A percentile compares a stretch with the other conserved stretches of the same genome.
phyloP scores from a whole-genome alignment of 2,797 vertebrate species.

The Chelmon rostratus region DNA sequence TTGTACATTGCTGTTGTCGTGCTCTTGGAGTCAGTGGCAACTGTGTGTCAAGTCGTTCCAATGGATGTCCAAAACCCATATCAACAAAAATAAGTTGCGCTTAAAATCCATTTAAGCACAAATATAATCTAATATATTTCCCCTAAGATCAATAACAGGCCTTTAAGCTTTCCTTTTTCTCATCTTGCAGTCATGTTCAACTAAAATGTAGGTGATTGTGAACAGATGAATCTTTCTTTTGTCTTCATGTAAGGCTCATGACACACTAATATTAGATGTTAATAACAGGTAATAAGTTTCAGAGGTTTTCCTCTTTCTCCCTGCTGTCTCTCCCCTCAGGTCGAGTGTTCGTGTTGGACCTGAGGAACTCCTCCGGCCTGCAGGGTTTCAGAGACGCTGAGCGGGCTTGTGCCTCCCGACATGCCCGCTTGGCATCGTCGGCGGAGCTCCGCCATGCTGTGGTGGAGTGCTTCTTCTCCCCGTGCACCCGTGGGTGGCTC shows the following conservation, averaged over 20 bases:
- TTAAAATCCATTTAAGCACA: background rate
- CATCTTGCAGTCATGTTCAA: background rate
- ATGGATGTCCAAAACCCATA: background rate
- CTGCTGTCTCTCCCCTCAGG: constrained; percentile 80
- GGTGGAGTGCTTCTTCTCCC: constrained; percentile 88
- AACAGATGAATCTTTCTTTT: background rate
- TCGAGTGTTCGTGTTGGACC: constrained; percentile 90
- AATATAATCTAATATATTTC: background rate
- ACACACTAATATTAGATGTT: background rate
- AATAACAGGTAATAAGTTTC: background rate
- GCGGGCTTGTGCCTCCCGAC: constrained; percentile 82
- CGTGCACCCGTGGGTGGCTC: constrained; percentile 92
- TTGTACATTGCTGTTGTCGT: background rate
- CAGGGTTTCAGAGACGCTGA: constrained; percentile 84
- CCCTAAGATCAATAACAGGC: background rate
- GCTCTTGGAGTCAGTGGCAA: too few species aligned
- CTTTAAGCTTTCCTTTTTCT: background rate
- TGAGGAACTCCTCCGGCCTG: constrained; percentile 84
- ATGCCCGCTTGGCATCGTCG: constrained; percentile 88
- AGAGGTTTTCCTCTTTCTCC: constrained; percentile 23
- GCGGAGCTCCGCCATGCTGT: constrained; percentile 90
- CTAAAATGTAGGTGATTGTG: background rate
- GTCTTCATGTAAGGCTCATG: background rate
- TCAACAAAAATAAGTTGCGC: background rate
- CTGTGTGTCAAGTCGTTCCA: background rate